A percentile compares a stretch with the other conserved stretches of the same genome.
Evolutionary conservation across 2,113 vertebrate species (phyloP).

Genomic region (Melospiza melodia): DNA sequence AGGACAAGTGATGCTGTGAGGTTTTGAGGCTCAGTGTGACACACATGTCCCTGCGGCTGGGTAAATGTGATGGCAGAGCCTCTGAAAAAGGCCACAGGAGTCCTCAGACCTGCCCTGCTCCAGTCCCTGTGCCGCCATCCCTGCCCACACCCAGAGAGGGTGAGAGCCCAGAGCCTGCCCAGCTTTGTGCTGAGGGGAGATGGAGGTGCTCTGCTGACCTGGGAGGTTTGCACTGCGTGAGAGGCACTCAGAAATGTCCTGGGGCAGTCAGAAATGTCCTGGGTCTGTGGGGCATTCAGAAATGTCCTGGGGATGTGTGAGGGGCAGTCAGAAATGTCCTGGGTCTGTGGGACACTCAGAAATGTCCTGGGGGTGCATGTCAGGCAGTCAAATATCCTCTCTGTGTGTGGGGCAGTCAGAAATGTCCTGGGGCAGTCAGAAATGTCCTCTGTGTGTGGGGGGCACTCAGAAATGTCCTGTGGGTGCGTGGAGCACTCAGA

Average conservation of each 20-base stretch:
- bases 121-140: not conserved
- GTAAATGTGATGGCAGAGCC: not conserved
- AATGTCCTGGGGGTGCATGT: too few species aligned
- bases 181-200: not conserved
- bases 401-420: not conserved
- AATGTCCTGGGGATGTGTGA: too few species aligned
- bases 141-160: not conserved
- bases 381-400: not conserved
- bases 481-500: not conserved
- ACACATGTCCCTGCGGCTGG: not conserved
- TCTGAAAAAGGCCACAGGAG: not conserved
- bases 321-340: not conserved
- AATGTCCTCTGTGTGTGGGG: not conserved
- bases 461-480: not conserved
- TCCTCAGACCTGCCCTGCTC: not conserved
- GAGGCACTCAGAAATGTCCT: not conserved
- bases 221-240: not conserved
- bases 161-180: not conserved
- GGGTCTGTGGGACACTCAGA: not conserved
- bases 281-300: not conserved
- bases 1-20: not conserved
- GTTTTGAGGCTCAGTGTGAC: not conserved
- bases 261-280: not conserved
- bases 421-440: not conserved
- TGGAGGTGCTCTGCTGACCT: not conserved